phyloP scores from a whole-genome alignment of 2,113 vertebrate species.

The Leucopsar rothschildi region DNA sequence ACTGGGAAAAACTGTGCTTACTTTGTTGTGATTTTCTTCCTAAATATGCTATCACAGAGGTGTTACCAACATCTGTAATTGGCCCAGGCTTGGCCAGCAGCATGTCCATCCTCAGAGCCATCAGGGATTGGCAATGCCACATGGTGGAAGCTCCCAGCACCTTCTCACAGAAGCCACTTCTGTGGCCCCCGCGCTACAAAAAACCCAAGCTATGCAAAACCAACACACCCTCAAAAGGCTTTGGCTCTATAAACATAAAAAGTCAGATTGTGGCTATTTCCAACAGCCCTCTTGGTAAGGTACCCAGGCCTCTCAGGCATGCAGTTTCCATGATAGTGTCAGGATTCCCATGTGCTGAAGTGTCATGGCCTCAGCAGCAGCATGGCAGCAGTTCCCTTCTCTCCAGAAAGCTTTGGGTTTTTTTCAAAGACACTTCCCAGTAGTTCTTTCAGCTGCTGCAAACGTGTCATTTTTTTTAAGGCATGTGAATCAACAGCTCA shows the following conservation, averaged over 20 bases:
- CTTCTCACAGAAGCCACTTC: background rate
- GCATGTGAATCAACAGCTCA: background rate
- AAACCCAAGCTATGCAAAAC: background rate
- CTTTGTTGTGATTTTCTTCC: background rate
- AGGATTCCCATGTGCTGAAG: background rate
- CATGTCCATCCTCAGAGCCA: background rate
- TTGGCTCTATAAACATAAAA: background rate
- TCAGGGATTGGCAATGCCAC: background rate
- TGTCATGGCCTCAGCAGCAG: background rate
- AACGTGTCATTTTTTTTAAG: background rate
- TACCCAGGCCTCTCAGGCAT: background rate
- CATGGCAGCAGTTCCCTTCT: background rate
- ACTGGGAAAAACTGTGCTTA: background rate
- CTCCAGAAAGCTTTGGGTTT: background rate
- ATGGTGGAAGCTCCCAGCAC: background rate
- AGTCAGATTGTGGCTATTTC: background rate
- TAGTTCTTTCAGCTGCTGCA: background rate
- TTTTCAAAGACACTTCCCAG: background rate
- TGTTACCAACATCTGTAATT: background rate
- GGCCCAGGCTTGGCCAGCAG: background rate
- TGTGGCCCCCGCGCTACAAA: background rate
- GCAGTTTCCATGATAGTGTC: background rate
- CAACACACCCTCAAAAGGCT: background rate
- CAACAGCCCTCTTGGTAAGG: background rate
- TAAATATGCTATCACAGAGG: background rate